Base-by-base conservation (phyloP, 2,888 invertebrate species). In the Drosophila austrosaltans region DNA sequence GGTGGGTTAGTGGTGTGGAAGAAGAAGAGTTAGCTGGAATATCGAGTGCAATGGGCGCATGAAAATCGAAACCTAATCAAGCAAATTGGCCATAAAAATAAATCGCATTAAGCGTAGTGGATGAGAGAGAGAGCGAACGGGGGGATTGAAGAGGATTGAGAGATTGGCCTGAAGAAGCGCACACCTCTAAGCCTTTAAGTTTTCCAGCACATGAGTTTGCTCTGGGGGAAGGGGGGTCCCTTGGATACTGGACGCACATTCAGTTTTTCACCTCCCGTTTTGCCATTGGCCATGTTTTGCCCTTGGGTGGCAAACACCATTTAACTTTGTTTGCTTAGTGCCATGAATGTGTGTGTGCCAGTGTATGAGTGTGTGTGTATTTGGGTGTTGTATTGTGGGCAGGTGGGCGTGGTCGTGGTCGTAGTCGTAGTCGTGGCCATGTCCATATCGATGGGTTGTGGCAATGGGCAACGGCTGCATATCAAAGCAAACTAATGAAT, bases 61-160 rank as follows among this genome's bases (percentile, higher is more conserved):
- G 74, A 89, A 83, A 77, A 86, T 88, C 87, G 86, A 87, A 87
- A 87, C 82, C 82, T 87, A 89, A 87, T 89, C 87, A 87, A 88
- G 79, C 77, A 82, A 87, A 89, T 87, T 89, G 89, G 75, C 84
- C 75, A 84, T 87, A 87, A 89, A 87, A 89, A 84, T 84, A 89
- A 84, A 87, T 89, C 82, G 89, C 77, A 84, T 87, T 82, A 89
- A 76, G 58, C 65, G 62, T 25, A 48, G 48, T 48, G 22, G 44
- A 20, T 20, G 8, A 2, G 44, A 8, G 22, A 4, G 12, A 25
- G 63, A 44, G 64, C 20, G 62, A 57, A 25, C 10, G 48, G 48
- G 48, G 1, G 5, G 16, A 16, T 1, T 4, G 40, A 44, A 2
- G 20, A 22, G 16, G 48, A 3, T 4, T 5, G 4, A 7, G 5